Conservation (phyloP, 2,797 vertebrate species). For the Coendou prehensilis region DNA sequence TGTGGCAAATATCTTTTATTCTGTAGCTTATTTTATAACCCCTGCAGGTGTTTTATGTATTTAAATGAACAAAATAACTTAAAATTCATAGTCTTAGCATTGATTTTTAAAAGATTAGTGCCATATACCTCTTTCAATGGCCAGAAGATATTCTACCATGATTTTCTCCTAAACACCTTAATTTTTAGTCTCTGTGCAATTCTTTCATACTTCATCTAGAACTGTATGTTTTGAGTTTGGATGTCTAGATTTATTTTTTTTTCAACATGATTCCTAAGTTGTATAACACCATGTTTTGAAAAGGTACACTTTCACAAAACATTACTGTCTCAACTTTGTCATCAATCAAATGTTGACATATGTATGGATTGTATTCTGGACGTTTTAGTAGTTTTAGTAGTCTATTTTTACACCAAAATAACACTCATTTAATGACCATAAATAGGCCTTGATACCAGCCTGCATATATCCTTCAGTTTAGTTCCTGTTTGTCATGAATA, state of each 20-base stretch:
- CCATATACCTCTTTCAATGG: not conserved
- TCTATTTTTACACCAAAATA: not conserved
- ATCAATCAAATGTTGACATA: not conserved
- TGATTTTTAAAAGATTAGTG: constrained; percentile 1
- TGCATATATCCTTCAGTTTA: not conserved
- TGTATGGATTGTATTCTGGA: not conserved
- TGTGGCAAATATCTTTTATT: constrained; percentile 6
- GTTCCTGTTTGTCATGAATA: not conserved
- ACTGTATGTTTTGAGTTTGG: not conserved
- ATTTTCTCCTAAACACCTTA: not conserved
- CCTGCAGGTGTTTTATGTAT: not conserved
- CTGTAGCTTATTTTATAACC: constrained; percentile 6
- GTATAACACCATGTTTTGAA: not conserved
- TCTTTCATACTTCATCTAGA: constrained; percentile 28
- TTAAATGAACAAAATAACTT: constrained; percentile 37
- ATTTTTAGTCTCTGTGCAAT: constrained; percentile 21
- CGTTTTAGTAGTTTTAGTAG: not conserved
- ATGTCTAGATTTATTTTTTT: constrained; percentile 48
- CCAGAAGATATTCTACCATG: not conserved
- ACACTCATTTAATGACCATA: not conserved
- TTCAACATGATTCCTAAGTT: constrained; percentile 14
- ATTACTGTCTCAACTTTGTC: constrained; percentile 35
- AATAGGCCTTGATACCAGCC: not conserved
- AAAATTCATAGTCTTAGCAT: constrained; percentile 48
- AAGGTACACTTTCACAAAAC: not conserved